phyloP scores from a whole-genome alignment of 2,113 vertebrate species.

The Labeo rohita region DNA sequence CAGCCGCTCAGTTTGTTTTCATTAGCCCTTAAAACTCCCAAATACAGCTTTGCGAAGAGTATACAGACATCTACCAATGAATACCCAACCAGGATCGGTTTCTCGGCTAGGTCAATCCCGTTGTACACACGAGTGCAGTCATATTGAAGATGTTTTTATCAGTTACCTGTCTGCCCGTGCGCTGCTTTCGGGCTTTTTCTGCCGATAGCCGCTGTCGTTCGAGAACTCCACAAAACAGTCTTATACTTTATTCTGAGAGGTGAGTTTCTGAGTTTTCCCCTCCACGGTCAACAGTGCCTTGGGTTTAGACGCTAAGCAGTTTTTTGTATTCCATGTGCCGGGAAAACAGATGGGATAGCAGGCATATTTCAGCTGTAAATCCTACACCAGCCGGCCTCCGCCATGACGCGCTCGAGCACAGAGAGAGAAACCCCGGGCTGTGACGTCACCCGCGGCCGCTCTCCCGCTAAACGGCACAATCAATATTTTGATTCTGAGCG shows the following conservation, averaged over 20 bases:
- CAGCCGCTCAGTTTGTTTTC: slow-evolving; percentile 42
- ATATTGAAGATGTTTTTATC: slow-evolving; percentile 14
- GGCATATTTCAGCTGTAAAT: slow-evolving; percentile 72
- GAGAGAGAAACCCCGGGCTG: slow-evolving; percentile 77
- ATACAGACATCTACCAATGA: not conserved
- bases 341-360: slow-evolving; percentile 57
- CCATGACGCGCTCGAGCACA: slow-evolving; percentile 77
- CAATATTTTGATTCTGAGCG: no score
- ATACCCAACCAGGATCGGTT: not conserved
- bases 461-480: not conserved
- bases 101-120: not conserved
- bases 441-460: slow-evolving; percentile 72
- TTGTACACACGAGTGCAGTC: not conserved
- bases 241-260: slow-evolving; percentile 44
- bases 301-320: slow-evolving; percentile 33
- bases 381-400: slow-evolving; percentile 78
- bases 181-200: slow-evolving; percentile 54
- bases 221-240: slow-evolving; percentile 65
- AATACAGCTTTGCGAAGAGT: not conserved
- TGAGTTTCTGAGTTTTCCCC: slow-evolving; percentile 32
- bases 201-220: slow-evolving; percentile 61
- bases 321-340: slow-evolving; percentile 45
- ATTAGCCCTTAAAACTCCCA: not conserved
- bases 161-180: slow-evolving; percentile 53
- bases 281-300: slow-evolving; percentile 46